Base-by-base conservation (phyloP, 2,113 vertebrate species). In the Micronycteris hirsuta region DNA sequence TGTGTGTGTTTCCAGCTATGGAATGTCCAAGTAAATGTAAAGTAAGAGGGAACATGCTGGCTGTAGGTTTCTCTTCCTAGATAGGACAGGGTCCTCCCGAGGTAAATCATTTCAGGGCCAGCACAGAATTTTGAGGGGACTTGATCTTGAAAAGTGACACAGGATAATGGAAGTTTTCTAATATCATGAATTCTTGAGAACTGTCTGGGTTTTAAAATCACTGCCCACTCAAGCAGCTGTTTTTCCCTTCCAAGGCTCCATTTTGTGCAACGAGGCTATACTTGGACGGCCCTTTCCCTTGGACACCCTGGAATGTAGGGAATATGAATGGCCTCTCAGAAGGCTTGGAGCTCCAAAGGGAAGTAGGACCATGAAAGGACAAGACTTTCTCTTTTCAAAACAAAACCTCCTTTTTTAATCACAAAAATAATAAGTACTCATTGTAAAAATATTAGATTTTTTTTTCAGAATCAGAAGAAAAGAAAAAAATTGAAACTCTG, bases 121-220 rank as follows among this genome's bases (percentile, higher is more conserved):
- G 24, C 67, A 33, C 15, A 7, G 80, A 65, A 41, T 95, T 77
- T 81, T 81, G 47, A 58, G 17, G 38, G 65, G 20, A 74, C 11
- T 78, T 81, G 52, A 45, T 84, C 65, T 58, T 47, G 86, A 84
- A 95, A 81, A 94, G 31, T 89, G 73, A 90, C 92, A 76, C 45
- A 80, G 38, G 12, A 33, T 78, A 47, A 31, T 76, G 68, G 20
- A 58, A 65, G 31, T 67, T 95, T 88, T 94, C 78, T 80, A 56
- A 71, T 49, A 67, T 71, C 12, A 15, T 67, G 52, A 82, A 67
- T 82, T 76, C 24, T 86, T 85, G 58, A 68, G 71, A 82, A 91
- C 3, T 36, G n/a, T 88, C 90, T n/a, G 24, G 41, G 28, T 67
- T 65, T 85, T 82, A 61, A 56, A 63, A 58, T 77, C 20, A 22